These are phyloP conservation scores for Triops longicaudatus DNA, from an alignment of 1,140 invertebrate species.

Conservation along the genomic window DNA sequence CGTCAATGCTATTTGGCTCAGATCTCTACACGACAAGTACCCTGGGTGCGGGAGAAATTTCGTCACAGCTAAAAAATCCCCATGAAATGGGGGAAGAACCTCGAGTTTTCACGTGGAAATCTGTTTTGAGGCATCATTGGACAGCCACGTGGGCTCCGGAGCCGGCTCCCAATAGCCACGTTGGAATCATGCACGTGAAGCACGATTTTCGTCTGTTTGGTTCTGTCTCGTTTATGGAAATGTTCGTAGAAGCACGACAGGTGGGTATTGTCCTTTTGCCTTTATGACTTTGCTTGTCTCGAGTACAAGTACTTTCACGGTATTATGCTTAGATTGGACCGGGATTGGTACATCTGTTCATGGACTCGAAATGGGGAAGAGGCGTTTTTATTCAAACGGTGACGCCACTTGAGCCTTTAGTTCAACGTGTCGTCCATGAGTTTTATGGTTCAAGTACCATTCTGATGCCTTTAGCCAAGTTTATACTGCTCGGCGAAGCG, in stretches of 20 bases:
- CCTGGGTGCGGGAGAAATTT: background rate
- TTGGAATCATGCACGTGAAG: conserved; percentile 49
- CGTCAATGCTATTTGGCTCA: conserved; percentile 48
- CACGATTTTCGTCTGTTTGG: conserved; percentile 50
- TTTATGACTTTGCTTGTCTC: background rate
- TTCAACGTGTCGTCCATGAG: conserved; percentile 67
- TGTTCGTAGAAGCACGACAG: conserved; percentile 50
- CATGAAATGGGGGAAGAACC: background rate
- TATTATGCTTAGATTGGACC: conserved; percentile 43
- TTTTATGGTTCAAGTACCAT: conserved; percentile 53
- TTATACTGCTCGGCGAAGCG: conserved; percentile 61
- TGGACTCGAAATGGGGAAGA: conserved; percentile 53
- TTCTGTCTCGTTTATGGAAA: conserved; percentile 43
- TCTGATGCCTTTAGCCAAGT: conserved; percentile 53
- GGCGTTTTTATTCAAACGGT: conserved; percentile 65
- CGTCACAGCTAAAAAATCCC: background rate
- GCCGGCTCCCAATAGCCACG: conserved; percentile 44
- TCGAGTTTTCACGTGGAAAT: background rate
- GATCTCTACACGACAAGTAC: conserved; percentile 40
- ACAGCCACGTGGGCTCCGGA: conserved; percentile 37
- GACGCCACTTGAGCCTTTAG: conserved; percentile 65
- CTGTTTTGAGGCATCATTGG: conserved; percentile 35
- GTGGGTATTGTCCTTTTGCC: conserved; percentile 37
- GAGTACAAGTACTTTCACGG: background rate
- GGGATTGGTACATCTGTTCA: conserved; percentile 40